Evolutionary conservation across 2,888 invertebrate species (phyloP), one percentile per base, ranked within the genome.

Genomic region (Glyphotaelius pellucidus): DNA sequence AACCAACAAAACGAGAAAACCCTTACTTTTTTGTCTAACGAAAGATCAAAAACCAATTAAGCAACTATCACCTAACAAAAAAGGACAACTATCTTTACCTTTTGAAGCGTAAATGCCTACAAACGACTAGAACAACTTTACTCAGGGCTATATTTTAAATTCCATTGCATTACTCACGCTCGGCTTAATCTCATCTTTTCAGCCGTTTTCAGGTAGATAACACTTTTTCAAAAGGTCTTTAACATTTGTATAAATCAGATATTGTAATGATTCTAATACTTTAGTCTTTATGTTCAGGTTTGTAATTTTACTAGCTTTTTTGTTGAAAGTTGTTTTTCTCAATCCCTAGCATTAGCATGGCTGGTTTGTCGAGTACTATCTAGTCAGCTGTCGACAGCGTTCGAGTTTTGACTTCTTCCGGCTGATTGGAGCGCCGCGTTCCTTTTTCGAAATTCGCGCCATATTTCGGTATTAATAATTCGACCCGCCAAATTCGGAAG

Each of bases 371-470:
- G 67, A 91, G 93, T 90, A 92, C 87, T 92, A 92, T 92, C 93
- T 92, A 92, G 93, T 93, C 93, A 93, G 93, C 93, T 93, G 93
- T 80, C 79, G 47, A 90, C 84, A 90, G 80, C 80, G 92, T 86
- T 87, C 85, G 92, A 38, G 90, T 89, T 83, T 92, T 92, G 92
- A 90, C 92, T 92, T 92, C 88, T 88, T 91, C 89, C 91, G 89
- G 47, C 11, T 67, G 91, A 89, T 88, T 91, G 80, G 88, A 80
- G 83, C 90, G 84, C 90, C 38, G 31, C 42, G 90, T 47, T 90
- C 83, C 30, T 47, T 90, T 90, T 90, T 83, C 90, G 90, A 90
- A 90, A 90, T 83, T 83, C 90, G 90, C 90, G 90, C 90, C 81
- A 47, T 88, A 88, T 67, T 88, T 86, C 52, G 52, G 19, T 52